Base-by-base conservation (phyloP, 2,797 vertebrate species). In the Coranthus polyacanthus region DNA sequence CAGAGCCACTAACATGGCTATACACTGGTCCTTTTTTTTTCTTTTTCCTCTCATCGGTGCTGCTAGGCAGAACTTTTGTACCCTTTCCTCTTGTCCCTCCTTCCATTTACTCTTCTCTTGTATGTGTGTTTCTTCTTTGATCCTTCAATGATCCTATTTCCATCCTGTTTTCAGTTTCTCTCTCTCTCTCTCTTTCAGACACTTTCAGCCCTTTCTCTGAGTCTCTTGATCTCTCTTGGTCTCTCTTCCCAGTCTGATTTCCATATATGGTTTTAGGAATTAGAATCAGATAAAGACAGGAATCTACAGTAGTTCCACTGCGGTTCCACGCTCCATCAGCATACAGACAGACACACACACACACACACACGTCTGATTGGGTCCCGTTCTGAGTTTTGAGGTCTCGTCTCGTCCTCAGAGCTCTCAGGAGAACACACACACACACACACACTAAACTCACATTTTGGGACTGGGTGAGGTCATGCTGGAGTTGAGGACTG, bases 401-500 rank as follows among this genome's bases (percentile, higher is more conserved):
- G n/a, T n/a, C n/a, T n/a, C n/a, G 34, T 52, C 12, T 53, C 17
- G 29, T 51, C 49, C 49, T 32, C 29, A 17, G 49, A 53, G 50
- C n/a, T n/a, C n/a, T n/a, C n/a, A n/a, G n/a, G n/a, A 53, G 26
- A 34, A 9, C 47, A 24, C 55, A 57, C 77, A 52, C 55, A 38
- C 56, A 49, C 55, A 24, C 50, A 42, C 56, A 50, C 63, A 67
- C 36, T 37, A 45, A 36, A 54, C 56, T 56, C 6, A 60, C 3
- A 10, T n/a, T n/a, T n/a, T n/a, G 37, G 71, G 55, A 63, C 22
- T 21, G 66, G 75, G 81, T 90, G 89, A 91, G 86, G 83, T 90
- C 90, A 90, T 85, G 61, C 18, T 82, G 78, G 79, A 84, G 51
- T 52, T n/a, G 69, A 85, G 73, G 72, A 66, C 77, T 20, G 74